Conservation (phyloP, 2,113 vertebrate species). For the Syngnathus scovelli region DNA sequence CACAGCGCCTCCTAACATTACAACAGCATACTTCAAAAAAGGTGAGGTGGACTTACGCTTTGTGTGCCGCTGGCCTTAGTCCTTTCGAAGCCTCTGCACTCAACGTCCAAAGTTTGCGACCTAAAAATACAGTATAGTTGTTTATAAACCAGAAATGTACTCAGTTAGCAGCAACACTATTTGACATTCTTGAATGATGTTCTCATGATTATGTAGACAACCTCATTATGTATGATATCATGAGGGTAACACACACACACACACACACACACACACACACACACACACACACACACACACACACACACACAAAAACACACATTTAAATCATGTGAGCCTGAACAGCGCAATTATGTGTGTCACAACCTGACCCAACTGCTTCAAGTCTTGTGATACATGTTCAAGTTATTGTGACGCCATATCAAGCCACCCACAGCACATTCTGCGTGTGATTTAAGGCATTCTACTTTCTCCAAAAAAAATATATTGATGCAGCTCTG, state of each 20-base stretch:
- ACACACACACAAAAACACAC: neutral
- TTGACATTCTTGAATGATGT: neutral
- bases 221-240: neutral
- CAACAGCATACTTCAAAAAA: neutral
- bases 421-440: neutral
- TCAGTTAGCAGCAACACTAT: no score
- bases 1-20: neutral
- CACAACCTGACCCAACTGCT: slow-evolving; percentile 31
- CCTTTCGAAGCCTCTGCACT: slow-evolving; percentile 52
- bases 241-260: neutral
- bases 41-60: slow-evolving; percentile 47
- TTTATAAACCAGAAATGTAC: neutral
- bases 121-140: slow-evolving; percentile 37
- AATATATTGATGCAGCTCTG: neutral
- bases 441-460: neutral
- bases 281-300: neutral
- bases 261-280: neutral
- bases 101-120: slow-evolving; percentile 63
- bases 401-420: neutral
- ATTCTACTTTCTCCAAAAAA: neutral
- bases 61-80: slow-evolving; percentile 35
- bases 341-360: slow-evolving; percentile 35
- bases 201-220: neutral
- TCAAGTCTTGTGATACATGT: slow-evolving; percentile 43
- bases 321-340: slow-evolving; percentile 43